phyloP scores from a whole-genome alignment of 2,113 vertebrate genomes.

The Alligator sinensis region DNA sequence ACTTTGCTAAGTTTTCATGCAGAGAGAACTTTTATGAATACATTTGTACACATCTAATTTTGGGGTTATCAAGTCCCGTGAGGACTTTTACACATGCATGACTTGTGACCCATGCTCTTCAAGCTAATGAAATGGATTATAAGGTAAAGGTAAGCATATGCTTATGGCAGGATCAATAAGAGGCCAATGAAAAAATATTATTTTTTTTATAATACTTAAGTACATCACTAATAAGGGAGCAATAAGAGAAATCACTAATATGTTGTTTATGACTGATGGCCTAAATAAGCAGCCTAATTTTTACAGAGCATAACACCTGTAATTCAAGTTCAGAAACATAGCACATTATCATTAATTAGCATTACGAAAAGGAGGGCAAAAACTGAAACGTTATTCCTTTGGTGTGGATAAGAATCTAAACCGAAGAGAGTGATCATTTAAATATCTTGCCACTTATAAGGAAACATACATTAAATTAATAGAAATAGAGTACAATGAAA shows the following conservation, averaged over 20 bases:
- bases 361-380: conserved; percentile 31
- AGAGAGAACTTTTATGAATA: neutral
- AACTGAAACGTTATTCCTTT: conserved; percentile 54
- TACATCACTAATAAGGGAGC: neutral
- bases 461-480: conserved; percentile 32
- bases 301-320: conserved; percentile 37
- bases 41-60: neutral
- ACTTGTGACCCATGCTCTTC: neutral
- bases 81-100: neutral
- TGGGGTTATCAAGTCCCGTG: neutral
- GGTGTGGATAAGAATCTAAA: conserved; percentile 47
- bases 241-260: neutral
- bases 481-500: conserved; percentile 47
- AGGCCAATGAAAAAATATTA: neutral
- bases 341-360: neutral
- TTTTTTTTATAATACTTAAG: neutral
- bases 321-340: conserved; percentile 14
- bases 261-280: neutral
- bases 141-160: neutral
- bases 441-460: conserved; percentile 10
- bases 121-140: neutral
- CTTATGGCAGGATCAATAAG: neutral
- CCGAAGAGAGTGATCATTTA: neutral
- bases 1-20: neutral
- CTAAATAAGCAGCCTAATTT: conserved; percentile 12